Evolutionary conservation across 1,140 invertebrate species (phyloP).

Genomic region (Drosophila yakuba): DNA sequence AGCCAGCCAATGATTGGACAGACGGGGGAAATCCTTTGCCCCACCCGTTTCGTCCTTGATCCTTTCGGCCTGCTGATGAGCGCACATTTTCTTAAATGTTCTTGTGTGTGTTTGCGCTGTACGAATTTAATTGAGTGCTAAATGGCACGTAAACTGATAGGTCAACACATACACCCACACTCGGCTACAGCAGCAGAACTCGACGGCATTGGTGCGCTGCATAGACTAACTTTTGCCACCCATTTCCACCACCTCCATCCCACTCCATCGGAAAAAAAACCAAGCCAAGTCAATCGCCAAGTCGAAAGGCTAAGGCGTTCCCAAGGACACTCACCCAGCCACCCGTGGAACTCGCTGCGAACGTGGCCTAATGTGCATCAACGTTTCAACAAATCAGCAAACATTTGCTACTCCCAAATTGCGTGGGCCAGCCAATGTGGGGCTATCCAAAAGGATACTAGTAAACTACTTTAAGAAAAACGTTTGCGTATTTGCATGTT

Average conservation of each 20-base stretch:
- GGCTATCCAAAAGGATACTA: conserved; percentile 10
- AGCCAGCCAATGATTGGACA: conserved; percentile 38
- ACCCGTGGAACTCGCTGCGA: conserved; percentile 5
- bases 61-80: conserved; percentile 63
- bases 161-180: conserved; percentile 63
- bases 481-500: conserved; percentile 8
- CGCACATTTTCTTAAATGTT: conserved; percentile 75
- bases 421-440: conserved; percentile 28
- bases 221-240: conserved; percentile 59
- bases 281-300: conserved; percentile 12
- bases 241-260: conserved; percentile 2
- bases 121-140: conserved; percentile 84
- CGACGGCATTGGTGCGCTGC: conserved; percentile 36
- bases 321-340: conserved; percentile 53
- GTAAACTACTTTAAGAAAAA: conserved; percentile 53
- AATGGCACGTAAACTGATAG: conserved; percentile 84
- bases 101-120: conserved; percentile 61
- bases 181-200: conserved; percentile 2
- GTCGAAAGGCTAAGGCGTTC: conserved; percentile 53
- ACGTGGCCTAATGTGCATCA: conserved; percentile 66
- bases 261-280: background rate
- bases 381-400: conserved; percentile 46
- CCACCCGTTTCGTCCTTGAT: conserved; percentile 1
- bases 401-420: conserved; percentile 50
- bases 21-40: conserved; percentile 34